Evolutionary conservation across 1,140 invertebrate species (phyloP), one percentile per base, ranked within the genome.

Genomic region (Drosophila suzukii): DNA sequence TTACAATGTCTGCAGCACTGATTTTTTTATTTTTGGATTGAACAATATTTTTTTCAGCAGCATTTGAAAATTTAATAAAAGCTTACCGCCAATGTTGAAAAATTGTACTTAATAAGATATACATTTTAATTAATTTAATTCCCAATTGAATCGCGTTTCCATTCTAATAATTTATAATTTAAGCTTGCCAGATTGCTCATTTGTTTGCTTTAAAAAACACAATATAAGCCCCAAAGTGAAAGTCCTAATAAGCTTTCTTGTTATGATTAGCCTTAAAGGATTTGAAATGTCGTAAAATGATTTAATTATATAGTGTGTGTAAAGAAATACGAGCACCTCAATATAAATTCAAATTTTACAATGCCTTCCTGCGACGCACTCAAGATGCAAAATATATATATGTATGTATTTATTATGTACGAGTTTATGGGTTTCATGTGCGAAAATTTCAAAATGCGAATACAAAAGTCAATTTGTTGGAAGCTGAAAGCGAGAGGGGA

Each of bases 391-490:
- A 76, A 41, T 47, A 54, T 27, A 54, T 27, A 38, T 41, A 71
- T 47, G 59, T n/a, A 43, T 27, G 32, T 41, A 75, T 41, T 61
- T 13, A 46, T 27, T 12, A 47, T 44, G 60, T 43, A 54, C 65
- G 46, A 61, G 70, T 41, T 8, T 47, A n/a, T 30, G 13, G 8
- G 24, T 59, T 81, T 46, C 65, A 58, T 78, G 80, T 61, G 80
- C 57, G 57, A 81, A 53, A 85, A 78, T 70, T 84, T 84, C 68
- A 59, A 88, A 80, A 86, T 66, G 75, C 47, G 61, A 68, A 77
- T 62, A 82, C 86, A 82, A 90, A 90, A 90, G 76, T 77, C 88
- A 90, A 88, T 90, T 90, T 91, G 70, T 71, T 81, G 82, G 77
- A 63, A 68, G 79, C 44, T n/a, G 30, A n/a, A 41, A 58, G 24